A percentile compares a stretch with the other conserved stretches of the same genome.
Conservation (phyloP, 2,888 invertebrate genomes). For the Thumatha senex region DNA sequence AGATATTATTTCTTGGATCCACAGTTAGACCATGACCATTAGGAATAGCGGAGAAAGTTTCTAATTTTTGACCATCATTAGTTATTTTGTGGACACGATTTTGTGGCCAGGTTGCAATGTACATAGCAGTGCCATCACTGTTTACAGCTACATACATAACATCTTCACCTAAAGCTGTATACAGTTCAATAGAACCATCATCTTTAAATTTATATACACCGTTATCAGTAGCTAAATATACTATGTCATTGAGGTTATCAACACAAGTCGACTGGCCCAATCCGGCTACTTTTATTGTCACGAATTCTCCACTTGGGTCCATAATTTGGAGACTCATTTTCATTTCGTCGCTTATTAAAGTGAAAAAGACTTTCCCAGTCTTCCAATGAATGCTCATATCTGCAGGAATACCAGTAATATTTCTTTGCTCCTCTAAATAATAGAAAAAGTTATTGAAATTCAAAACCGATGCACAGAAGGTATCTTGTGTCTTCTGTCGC, state of each 20-base stretch:
- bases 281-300: slow-evolving; percentile 65
- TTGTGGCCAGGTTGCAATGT: slow-evolving; percentile 75
- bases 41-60: slow-evolving; percentile 60
- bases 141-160: slow-evolving; percentile 72
- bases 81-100: slow-evolving; percentile 69
- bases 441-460: slow-evolving; percentile 66
- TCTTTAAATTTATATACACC: slow-evolving; percentile 74
- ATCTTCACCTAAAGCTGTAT: slow-evolving; percentile 69
- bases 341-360: slow-evolving; percentile 70
- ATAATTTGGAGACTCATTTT: slow-evolving; percentile 67
- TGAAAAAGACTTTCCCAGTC: slow-evolving; percentile 67
- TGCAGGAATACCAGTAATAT: slow-evolving; percentile 67
- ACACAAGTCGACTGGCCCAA: slow-evolving; percentile 72
- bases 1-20: slow-evolving; percentile 69
- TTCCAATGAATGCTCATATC: slow-evolving; percentile 74
- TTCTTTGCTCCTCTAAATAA: slow-evolving; percentile 47
- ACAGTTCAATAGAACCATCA: slow-evolving; percentile 59
- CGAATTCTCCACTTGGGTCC: slow-evolving; percentile 56
- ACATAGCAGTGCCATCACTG: slow-evolving; percentile 62
- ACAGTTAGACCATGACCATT: slow-evolving; percentile 72
- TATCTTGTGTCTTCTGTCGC: slow-evolving; percentile 41
- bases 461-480: slow-evolving; percentile 53
- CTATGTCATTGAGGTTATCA: slow-evolving; percentile 75
- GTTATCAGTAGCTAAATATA: slow-evolving; percentile 75
- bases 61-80: slow-evolving; percentile 61